Base-by-base conservation (phyloP, 2,113 vertebrate genomes). In the Spea multiplicata region DNA sequence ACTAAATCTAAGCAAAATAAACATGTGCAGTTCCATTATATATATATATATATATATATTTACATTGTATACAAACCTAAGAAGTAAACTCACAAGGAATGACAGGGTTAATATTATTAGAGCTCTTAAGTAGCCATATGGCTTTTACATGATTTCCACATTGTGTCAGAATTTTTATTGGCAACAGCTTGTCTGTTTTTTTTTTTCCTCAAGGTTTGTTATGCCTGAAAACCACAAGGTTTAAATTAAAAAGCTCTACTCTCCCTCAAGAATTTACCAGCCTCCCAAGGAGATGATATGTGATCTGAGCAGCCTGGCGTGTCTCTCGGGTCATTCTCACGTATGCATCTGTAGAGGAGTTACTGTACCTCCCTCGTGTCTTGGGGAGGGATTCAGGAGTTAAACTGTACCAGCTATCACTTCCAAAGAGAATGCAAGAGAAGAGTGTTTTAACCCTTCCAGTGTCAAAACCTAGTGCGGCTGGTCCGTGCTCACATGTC, bases 121-220 rank as follows among this genome's bases (percentile, higher is more conserved):
- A 65, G n/a, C 44, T 73, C 50, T 74, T 74, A 80, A 62, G 71
- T 74, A 80, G 73, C 78, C 78, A 80, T 80, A 76, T 83, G 74
- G 82, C 78, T 75, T 71, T 80, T 75, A 73, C 78, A 83, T 62
- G 61, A 76, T 83, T 64, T 81, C 73, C 74, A 83, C 78, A 75
- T 75, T 69, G 78, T 73, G 77, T 64, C 67, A 81, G 77, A 72
- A 64, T 65, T 80, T 80, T 80, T 80, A 80, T 80, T 80, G 78
- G 71, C 78, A 80, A 59, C 71, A 80, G 78, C 78, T 80, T 80
- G 78, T 80, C 78, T 74, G 71, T 62, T 67, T 74, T 74, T 55
- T 65, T 72, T 72, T 68, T 52, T 74, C 45, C 78, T 50, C 74
- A 67, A 73, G 65, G 71, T 73, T 80, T 80, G 44, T 49, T 16